A percentile compares a stretch with the other conserved stretches of the same genome.
Conservation (phyloP, 2,113 vertebrate genomes). For the Okapia johnstoni region DNA sequence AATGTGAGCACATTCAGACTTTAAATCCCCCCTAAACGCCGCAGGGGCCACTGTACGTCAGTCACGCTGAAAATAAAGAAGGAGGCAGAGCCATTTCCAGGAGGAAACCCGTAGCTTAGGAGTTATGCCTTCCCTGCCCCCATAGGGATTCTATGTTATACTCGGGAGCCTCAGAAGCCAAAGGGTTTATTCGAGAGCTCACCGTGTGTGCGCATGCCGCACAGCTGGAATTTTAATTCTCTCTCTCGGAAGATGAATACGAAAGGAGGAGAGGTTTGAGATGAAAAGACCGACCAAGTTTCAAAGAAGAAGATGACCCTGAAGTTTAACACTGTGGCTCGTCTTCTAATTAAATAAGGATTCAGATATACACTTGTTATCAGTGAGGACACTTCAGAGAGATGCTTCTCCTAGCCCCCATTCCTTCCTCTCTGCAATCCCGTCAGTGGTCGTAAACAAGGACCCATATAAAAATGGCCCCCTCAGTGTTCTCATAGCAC, state of each 20-base stretch:
- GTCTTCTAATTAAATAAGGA: neutral
- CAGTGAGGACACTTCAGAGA: neutral
- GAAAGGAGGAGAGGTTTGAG: neutral
- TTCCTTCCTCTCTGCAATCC: neutral
- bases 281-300: neutral
- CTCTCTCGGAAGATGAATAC: neutral
- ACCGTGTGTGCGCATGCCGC: neutral
- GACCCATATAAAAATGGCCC: neutral
- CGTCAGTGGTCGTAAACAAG: neutral
- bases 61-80: slow-evolving; percentile 15
- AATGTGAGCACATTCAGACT: slow-evolving; percentile 25
- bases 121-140: neutral
- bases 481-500: too few relatives aligned
- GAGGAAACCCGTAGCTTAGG: slow-evolving; percentile 23
- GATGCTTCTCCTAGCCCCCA: neutral
- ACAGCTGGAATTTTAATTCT: neutral
- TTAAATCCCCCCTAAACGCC: slow-evolving; percentile 54
- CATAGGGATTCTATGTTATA: neutral
- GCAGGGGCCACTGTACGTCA: slow-evolving; percentile 23
- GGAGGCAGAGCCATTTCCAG: neutral
- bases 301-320: slow-evolving; percentile 8
- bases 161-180: neutral
- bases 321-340: neutral
- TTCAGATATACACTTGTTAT: neutral
- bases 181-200: neutral